phyloP scores from a whole-genome alignment of 2,113 vertebrate species.

The Macheiramphus alcinus region DNA sequence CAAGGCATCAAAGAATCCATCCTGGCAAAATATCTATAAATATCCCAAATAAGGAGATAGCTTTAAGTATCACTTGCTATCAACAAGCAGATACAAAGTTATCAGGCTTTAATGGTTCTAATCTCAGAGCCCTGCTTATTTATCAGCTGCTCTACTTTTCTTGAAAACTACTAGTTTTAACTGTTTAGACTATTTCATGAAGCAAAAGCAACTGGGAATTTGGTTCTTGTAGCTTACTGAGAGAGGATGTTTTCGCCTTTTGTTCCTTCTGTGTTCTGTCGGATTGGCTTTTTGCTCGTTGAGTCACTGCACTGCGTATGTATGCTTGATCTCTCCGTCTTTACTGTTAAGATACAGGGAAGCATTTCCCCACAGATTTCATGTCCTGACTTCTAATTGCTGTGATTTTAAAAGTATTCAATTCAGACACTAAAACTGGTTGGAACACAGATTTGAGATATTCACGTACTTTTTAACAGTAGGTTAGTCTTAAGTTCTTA shows the following conservation, averaged over 20 bases:
- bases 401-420: neutral
- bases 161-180: neutral
- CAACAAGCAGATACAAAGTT: neutral
- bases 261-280: neutral
- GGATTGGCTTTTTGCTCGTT: neutral
- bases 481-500: neutral
- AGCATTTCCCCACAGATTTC: neutral
- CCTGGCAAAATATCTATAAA: constrained; percentile 39
- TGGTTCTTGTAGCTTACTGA: neutral
- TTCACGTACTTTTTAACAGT: neutral
- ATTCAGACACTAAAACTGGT: neutral
- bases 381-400: neutral
- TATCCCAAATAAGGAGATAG: constrained; percentile 52
- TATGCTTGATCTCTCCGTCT: neutral
- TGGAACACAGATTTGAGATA: neutral
- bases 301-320: neutral
- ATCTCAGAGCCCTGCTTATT: neutral
- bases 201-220: neutral
- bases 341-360: neutral
- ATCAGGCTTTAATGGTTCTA: neutral
- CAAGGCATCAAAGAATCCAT: constrained; percentile 33
- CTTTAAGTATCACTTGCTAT: neutral
- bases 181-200: neutral
- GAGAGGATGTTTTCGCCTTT: neutral
- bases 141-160: neutral